phyloP scores from a whole-genome alignment of 2,888 invertebrate species.

The Tromatobia lineatoria region DNA sequence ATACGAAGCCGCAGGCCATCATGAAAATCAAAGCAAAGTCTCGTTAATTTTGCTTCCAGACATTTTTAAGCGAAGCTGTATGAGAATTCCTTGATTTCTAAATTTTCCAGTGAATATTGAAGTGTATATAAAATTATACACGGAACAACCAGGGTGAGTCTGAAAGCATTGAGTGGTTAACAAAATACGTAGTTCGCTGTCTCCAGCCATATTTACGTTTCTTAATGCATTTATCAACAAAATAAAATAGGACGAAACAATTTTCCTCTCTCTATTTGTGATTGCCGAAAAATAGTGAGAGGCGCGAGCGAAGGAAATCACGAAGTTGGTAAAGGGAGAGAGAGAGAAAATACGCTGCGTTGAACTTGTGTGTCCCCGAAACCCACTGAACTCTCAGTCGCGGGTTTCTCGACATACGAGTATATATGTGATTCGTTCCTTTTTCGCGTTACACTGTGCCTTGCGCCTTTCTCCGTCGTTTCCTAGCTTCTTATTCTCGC shows the following conservation, averaged over 20 bases:
- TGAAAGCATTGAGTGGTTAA: no score
- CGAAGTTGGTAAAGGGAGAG: slow-evolving; percentile 20
- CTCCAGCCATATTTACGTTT: no score
- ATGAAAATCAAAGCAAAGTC: no score
- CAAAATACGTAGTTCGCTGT: no score
- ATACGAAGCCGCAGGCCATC: no score
- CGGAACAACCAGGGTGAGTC: no score
- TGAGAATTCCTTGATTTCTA: no score
- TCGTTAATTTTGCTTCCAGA: no score
- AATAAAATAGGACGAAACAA: background rate
- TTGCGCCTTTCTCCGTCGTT: slow-evolving; percentile 18
- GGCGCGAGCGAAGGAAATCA: slow-evolving; percentile 24
- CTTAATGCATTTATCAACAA: background rate
- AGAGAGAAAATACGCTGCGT: slow-evolving; percentile 56
- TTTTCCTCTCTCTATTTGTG: background rate
- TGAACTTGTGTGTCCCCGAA: slow-evolving; percentile 77
- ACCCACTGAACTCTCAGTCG: slow-evolving; percentile 77
- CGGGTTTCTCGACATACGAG: slow-evolving; percentile 39
- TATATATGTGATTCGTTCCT: slow-evolving; percentile 17
- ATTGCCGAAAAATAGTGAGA: slow-evolving; percentile 12
- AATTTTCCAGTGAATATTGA: no score
- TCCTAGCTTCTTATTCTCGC: slow-evolving; percentile 22
- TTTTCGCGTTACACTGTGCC: slow-evolving; percentile 11
- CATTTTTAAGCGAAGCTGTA: no score
- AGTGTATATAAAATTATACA: no score